Base-by-base conservation (phyloP, 1,140 invertebrate species). In the Helicoverpa zea region DNA sequence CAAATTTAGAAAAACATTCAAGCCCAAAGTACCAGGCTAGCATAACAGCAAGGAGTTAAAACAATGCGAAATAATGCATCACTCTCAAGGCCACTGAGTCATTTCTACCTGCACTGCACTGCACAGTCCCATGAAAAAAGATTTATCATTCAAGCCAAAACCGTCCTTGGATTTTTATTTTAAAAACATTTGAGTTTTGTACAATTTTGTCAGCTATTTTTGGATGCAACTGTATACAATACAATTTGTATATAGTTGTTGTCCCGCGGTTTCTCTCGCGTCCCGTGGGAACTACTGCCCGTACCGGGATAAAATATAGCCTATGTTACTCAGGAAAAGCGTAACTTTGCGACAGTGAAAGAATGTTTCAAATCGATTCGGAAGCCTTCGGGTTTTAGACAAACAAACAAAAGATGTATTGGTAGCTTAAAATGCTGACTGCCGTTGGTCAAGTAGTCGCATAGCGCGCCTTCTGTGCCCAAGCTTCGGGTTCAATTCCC, bases 11-110 rank as follows among this genome's bases (percentile, higher is more conserved):
- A n/a, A n/a, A n/a, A n/a, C n/a, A n/a, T n/a, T n/a, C n/a, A n/a
- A n/a, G n/a, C 1, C 58, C 7, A 5, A 61, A 30, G 4, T 61
- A 61, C 58, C 64, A 49, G 64, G 64, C 12, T 18, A 49, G 16
- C 64, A 49, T 68, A 49, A 49, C 5, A 1, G 35, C 35, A 43
- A 43, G 35, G 35, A 43, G 3, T 61, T 30, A 5, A 61, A 61
- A 68, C 43, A 68, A 68, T 23, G 4, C 47, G 43, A 68, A 68
- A 47, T 30, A 61, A 61, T 49, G 43, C 49, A 49, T 49, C n/a
- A 68, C 14, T n/a, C 18, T 12, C n/a, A 68, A 68, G 64, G 64
- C 18, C 63, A 16, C 35, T 68, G 64, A 68, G 35, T 68, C 43
- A 68, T 18, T 49, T 3, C 64, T 68, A 68, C 64, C 64, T 68